Conservation (phyloP, 2,113 vertebrate species). For the Oxyura jamaicensis region DNA sequence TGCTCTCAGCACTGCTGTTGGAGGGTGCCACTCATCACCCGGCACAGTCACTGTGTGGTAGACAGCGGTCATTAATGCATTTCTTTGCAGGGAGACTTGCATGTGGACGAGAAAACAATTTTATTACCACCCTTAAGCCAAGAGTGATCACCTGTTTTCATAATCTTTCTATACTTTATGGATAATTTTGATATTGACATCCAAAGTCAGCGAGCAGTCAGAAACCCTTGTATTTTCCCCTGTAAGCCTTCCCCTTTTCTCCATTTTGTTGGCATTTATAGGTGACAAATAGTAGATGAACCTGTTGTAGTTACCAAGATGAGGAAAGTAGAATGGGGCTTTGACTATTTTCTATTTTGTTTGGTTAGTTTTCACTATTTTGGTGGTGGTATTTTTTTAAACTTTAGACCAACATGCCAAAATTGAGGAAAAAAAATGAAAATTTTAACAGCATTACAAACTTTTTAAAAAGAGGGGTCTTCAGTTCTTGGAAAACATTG, state of each 20-base stretch:
- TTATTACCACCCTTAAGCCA: rapidly evolving
- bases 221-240: not conserved
- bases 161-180: not conserved
- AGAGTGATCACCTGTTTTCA: not conserved
- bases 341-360: not conserved
- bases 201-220: not conserved
- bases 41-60: rapidly evolving
- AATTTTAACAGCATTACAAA: not conserved
- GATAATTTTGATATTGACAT: not conserved
- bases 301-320: not conserved
- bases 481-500: not conserved
- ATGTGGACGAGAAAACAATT: not conserved
- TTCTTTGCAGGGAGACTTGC: not conserved
- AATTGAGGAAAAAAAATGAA: not conserved
- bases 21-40: not conserved
- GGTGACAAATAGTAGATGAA: not conserved
- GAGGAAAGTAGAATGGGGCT: not conserved
- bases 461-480: not conserved
- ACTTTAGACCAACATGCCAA: not conserved
- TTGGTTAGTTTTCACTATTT: not conserved
- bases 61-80: rapidly evolving
- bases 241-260: not conserved
- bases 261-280: not conserved
- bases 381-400: not conserved
- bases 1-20: not conserved